Evolutionary conservation across 2,888 invertebrate genomes (phyloP), one percentile per base, ranked within the genome.

Genomic region (Tanytarsus gracilentus): DNA sequence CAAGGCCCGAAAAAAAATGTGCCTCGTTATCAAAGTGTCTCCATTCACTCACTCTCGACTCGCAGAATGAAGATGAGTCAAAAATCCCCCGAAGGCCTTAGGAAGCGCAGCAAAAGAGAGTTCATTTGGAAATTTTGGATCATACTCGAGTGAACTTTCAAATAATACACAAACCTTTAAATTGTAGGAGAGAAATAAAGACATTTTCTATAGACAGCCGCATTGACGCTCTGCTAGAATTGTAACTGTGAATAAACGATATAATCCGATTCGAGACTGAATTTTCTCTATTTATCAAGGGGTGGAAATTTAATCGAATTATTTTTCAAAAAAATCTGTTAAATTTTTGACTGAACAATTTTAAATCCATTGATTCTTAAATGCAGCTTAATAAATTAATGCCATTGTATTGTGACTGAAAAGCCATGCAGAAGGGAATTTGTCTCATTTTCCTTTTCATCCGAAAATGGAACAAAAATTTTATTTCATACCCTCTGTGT

Each of bases 231-330:
- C 49, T 26, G 26, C 27, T 25, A 49, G 26, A 49, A 49, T 27
- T 49, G 44, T n/a, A n/a, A n/a, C 27, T 49, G n/a, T 49, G 27
- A 49, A 49, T n/a, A n/a, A n/a, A 14, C 27, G 27, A 49, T 26
- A 27, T 49, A 49, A 49, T 49, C 27, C 49, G 49, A 49, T 49
- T 49, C 49, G 49, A 49, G 49, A 49, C n/a, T 49, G 7, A 30
- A 11, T 30, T 30, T 30, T 30, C 9, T 30, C 9, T 30, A 8
- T 30, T 30, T 30, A 6, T 30, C 9, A n/a, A n/a, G n/a, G n/a
- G n/a, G n/a, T n/a, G n/a, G n/a, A n/a, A n/a, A n/a, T n/a, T n/a
- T n/a, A n/a, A n/a, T n/a, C n/a, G n/a, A n/a, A n/a, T n/a, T n/a
- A n/a, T n/a, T n/a, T n/a, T n/a, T n/a, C n/a, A n/a, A n/a, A n/a